phyloP scores from a whole-genome alignment of 2,797 vertebrate genomes.

The Anabas testudineus region DNA sequence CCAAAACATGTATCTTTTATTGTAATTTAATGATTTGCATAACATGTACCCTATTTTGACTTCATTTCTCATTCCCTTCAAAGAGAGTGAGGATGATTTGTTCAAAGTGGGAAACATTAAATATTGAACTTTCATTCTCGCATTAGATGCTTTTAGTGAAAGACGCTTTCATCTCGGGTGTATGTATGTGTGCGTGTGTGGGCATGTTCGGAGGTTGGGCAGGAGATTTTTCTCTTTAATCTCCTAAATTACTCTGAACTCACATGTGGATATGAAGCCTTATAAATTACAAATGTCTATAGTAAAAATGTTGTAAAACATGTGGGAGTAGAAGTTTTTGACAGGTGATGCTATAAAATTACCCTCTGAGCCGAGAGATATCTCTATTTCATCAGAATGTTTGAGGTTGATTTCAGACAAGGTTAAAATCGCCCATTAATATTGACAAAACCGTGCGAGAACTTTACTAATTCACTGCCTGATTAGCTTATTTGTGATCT shows the following conservation, averaged over 20 bases:
- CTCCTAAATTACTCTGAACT: constrained; percentile 72
- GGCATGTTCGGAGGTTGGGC: constrained; percentile 39
- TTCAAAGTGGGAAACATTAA: constrained; percentile 60
- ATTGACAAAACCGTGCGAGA: constrained; percentile 64
- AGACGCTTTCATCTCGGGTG: constrained; percentile 69
- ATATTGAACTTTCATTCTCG: constrained; percentile 40
- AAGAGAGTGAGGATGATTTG: constrained; percentile 51
- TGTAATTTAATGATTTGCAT: constrained; percentile 65
- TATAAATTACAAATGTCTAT: constrained; percentile 46
- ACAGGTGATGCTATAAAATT: constrained; percentile 41
- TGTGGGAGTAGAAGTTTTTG: constrained; percentile 46
- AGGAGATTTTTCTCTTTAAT: constrained; percentile 67
- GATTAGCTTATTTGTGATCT: constrained; percentile 40
- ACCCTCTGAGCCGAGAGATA: constrained; percentile 36
- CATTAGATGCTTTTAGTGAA: constrained; percentile 58
- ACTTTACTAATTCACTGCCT: constrained; percentile 46
- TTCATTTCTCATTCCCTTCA: constrained; percentile 57
- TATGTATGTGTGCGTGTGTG: constrained; percentile 16
- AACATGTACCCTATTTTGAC: constrained; percentile 44
- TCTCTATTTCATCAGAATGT: constrained; percentile 68
- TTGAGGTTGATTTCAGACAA: constrained; percentile 53
- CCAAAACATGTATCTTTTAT: constrained; percentile 60
- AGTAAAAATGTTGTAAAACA: constrained; percentile 40
- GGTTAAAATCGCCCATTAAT: constrained; percentile 67
- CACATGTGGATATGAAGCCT: constrained; percentile 57